Conservation (phyloP, 2,797 vertebrate genomes). For the Alfaro cultratus region DNA sequence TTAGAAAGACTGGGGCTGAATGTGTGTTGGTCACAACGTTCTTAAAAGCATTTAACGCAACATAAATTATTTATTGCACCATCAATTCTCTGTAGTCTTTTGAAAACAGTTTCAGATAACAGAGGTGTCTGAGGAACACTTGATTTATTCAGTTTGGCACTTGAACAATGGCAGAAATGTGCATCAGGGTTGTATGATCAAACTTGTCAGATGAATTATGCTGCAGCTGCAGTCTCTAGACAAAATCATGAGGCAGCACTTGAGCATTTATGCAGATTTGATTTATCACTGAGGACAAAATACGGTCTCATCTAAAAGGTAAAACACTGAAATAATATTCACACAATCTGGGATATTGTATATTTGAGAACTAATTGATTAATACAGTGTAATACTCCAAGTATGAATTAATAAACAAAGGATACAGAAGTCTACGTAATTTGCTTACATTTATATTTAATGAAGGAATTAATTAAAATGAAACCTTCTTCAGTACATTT, state of each 20-base stretch:
- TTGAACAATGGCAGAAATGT: not conserved
- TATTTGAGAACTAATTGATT: not conserved
- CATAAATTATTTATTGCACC: not conserved
- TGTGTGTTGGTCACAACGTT: not conserved
- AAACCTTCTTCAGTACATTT: not conserved
- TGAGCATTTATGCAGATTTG: not conserved
- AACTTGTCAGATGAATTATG: constrained; percentile 9
- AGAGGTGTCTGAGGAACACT: constrained; percentile 6
- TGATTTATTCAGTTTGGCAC: constrained; percentile 13
- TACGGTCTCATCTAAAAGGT: not conserved
- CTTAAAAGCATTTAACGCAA: not conserved
- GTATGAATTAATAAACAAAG: not conserved
- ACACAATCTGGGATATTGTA: not conserved
- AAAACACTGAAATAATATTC: not conserved
- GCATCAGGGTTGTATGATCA: not conserved
- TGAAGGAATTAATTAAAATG: not conserved
- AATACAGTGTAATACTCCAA: not conserved
- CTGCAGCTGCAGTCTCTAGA: not conserved
- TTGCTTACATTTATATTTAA: not conserved
- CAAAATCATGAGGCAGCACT: not conserved
- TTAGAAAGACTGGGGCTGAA: not conserved
- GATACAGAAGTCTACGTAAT: not conserved
- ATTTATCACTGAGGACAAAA: not conserved
- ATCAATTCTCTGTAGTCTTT: not conserved
- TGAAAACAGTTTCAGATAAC: constrained; percentile 3